Percentiles rank a stretch among this genome's conserved stretches.
Evolutionary conservation across 1,140 invertebrate species (phyloP).

Genomic region (Drosophila truncata): DNA sequence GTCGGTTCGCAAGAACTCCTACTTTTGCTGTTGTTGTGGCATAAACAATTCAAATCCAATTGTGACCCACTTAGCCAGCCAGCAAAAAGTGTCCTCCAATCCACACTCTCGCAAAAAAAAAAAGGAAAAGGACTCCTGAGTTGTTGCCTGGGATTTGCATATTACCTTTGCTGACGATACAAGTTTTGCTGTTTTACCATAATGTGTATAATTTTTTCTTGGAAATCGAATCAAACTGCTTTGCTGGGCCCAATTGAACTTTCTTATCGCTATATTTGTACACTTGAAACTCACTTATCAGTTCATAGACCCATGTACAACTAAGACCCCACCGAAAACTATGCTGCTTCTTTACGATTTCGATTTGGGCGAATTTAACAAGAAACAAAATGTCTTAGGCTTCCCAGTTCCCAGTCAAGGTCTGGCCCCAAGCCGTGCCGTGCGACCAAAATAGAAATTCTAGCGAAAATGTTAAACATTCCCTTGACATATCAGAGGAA

Average conservation of each 20-base stretch:
- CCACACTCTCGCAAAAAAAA: slow-evolving; percentile 7
- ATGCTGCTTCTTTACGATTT: neutral
- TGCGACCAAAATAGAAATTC: slow-evolving; percentile 71
- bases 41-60: slow-evolving; percentile 78
- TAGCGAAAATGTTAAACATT: slow-evolving; percentile 75
- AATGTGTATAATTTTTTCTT: slow-evolving; percentile 12
- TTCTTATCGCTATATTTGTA: slow-evolving; percentile 14
- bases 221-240: slow-evolving; percentile 30
- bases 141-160: slow-evolving; percentile 59
- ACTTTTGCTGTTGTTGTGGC: slow-evolving; percentile 43
- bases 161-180: slow-evolving; percentile 2
- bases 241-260: neutral
- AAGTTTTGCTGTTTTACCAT: neutral
- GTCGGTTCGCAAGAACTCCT: slow-evolving; percentile 1
- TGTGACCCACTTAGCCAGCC: slow-evolving; percentile 66
- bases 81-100: slow-evolving; percentile 36
- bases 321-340: slow-evolving; percentile 8
- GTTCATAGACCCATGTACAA: slow-evolving; percentile 21
- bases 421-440: slow-evolving; percentile 29
- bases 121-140: slow-evolving; percentile 27
- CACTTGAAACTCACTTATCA: slow-evolving; percentile 24
- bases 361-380: slow-evolving; percentile 16
- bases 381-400: slow-evolving; percentile 11
- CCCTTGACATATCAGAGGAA: slow-evolving; percentile 72
- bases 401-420: slow-evolving; percentile 26